These are phyloP conservation scores for Rhinophrynus dorsalis DNA, from an alignment of 2,797 vertebrate genomes.

Conservation along the genomic window DNA sequence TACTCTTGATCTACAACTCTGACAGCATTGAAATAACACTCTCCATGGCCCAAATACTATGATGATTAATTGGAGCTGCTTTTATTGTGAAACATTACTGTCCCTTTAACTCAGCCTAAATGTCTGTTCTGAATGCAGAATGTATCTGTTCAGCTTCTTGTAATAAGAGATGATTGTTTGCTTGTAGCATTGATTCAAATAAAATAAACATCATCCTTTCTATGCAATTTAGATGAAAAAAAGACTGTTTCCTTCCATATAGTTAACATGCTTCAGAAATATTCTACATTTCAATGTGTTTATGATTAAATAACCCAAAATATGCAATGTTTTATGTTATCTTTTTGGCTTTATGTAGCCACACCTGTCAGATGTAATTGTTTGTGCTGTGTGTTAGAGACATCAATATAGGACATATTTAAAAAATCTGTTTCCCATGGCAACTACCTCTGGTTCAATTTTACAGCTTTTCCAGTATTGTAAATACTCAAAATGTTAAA, in stretches of 20 bases:
- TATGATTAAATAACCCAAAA: too few species aligned
- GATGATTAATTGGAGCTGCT: too few species aligned
- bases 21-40: too few species aligned
- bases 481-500: background rate
- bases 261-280: background rate
- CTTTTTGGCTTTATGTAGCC: background rate
- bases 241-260: too few species aligned
- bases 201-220: too few species aligned
- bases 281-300: background rate
- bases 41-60: too few species aligned
- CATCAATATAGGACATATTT: background rate
- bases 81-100: too few species aligned
- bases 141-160: background rate
- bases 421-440: conserved; percentile 7
- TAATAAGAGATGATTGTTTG: background rate
- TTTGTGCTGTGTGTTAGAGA: background rate
- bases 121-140: background rate
- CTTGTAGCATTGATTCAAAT: background rate
- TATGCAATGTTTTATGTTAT: background rate
- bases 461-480: background rate
- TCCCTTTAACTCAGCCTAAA: too few species aligned
- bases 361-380: background rate
- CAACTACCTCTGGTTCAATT: background rate
- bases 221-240: too few species aligned
- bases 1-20: too few species aligned